phyloP scores from a whole-genome alignment of 2,797 vertebrate genomes.

The Sternotherus odoratus region DNA sequence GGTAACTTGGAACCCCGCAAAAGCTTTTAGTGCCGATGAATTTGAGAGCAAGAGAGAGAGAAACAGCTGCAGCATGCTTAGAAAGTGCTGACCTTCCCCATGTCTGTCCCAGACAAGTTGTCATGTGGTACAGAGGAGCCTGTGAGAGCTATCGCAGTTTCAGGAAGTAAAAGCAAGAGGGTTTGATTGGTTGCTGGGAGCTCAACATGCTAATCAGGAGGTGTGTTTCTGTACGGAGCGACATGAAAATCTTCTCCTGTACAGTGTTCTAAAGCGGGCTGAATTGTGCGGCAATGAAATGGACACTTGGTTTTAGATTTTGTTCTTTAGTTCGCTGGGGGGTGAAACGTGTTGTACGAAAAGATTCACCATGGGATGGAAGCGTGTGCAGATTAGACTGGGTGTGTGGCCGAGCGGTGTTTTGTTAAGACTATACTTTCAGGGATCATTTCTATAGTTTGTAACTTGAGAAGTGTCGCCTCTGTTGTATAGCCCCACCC shows the following conservation, averaged over 20 bases:
- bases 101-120: not conserved
- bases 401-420: fast-evolving
- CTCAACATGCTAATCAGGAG: not conserved
- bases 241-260: not conserved
- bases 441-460: conserved; percentile 56
- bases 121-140: not conserved
- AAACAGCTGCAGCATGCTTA: not conserved
- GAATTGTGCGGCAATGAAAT: not conserved
- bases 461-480: conserved; percentile 27
- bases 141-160: not conserved
- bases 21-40: not conserved
- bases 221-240: not conserved
- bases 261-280: not conserved
- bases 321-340: not conserved
- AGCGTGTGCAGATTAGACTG: fast-evolving
- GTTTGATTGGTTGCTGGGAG: not conserved
- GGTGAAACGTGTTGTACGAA: not conserved
- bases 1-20: not conserved
- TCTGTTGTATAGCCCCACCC: not conserved
- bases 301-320: not conserved
- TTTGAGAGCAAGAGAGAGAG: not conserved
- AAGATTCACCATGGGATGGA: fast-evolving
- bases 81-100: not conserved
- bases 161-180: too few species aligned
- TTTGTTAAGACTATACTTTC: not conserved